A percentile compares a stretch with the other conserved stretches of the same genome.
Conservation (phyloP, 1,140 invertebrate genomes). For the Rhyzopertha dominica region DNA sequence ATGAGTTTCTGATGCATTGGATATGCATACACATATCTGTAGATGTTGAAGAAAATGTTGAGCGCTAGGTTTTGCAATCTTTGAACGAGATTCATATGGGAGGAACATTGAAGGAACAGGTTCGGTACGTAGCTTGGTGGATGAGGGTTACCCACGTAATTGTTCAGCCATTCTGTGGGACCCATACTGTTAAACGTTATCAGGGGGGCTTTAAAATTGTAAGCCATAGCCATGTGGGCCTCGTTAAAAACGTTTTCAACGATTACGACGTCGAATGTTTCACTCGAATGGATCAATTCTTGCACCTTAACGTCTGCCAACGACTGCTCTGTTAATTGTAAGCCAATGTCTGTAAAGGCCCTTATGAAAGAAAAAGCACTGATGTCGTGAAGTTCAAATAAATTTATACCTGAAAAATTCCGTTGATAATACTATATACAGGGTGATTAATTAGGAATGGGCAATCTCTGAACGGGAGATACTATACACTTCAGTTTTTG, state of each 20-base stretch:
- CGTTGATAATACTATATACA: too few relatives aligned
- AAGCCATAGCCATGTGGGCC: constrained; percentile 39
- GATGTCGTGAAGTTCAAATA: too few relatives aligned
- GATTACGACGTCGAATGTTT: constrained; percentile 46
- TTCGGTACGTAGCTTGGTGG: constrained; percentile 41
- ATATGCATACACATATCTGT: constrained; percentile 21
- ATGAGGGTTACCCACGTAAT: constrained; percentile 40
- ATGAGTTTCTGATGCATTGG: constrained; percentile 41
- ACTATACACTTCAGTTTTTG: too few relatives aligned
- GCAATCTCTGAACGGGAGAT: too few relatives aligned
- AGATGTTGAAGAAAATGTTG: constrained; percentile 13
- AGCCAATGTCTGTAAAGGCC: too few relatives aligned
- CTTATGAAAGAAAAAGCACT: too few relatives aligned
- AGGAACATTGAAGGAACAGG: constrained; percentile 30
- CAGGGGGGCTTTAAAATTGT: constrained; percentile 40
- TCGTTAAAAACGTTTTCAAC: constrained; percentile 46
- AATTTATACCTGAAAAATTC: too few relatives aligned
- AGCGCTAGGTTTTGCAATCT: constrained; percentile 42
- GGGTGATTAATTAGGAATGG: too few relatives aligned
- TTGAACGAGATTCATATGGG: constrained; percentile 46
- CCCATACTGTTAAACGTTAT: constrained; percentile 41
- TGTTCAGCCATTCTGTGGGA: constrained; percentile 16
- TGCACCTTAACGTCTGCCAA: constrained; percentile 20
- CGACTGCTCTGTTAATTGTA: too few relatives aligned
- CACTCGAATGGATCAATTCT: constrained; percentile 13